A percentile compares a stretch with the other conserved stretches of the same genome.
Evolutionary conservation across 2,797 vertebrate genomes (phyloP).

Genomic region (Prionace glauca): DNA sequence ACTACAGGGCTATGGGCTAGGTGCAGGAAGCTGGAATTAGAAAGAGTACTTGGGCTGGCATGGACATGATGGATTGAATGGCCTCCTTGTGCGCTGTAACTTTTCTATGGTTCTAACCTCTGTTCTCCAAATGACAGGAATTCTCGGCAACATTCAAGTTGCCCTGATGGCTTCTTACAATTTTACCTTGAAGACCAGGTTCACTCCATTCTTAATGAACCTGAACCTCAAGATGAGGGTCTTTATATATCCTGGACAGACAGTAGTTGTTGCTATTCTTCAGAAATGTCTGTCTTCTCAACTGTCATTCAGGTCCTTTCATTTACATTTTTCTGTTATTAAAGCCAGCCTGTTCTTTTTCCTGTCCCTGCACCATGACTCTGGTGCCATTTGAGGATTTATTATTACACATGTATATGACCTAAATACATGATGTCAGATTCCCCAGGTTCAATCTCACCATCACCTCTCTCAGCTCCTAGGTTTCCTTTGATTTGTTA

Average conservation of each 20-base stretch:
- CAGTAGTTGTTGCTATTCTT: background rate
- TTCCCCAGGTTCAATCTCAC: background rate
- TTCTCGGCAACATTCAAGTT: background rate
- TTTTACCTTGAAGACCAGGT: background rate
- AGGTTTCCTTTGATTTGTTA: too few relatives aligned
- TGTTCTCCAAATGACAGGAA: background rate
- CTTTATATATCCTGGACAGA: background rate
- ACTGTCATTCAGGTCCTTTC: background rate
- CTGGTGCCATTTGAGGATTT: background rate
- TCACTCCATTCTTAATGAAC: background rate
- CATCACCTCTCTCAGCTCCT: background rate
- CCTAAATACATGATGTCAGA: background rate
- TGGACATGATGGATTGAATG: too few relatives aligned
- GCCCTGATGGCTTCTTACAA: background rate
- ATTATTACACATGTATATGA: background rate
- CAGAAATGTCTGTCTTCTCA: background rate
- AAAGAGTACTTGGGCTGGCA: too few relatives aligned
- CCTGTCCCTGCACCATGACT: background rate
- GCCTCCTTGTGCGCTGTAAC: too few relatives aligned
- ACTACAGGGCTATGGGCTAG: too few relatives aligned
- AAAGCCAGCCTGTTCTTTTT: background rate
- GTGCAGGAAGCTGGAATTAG: too few relatives aligned
- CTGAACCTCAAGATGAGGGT: background rate
- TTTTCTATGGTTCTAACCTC: too few relatives aligned
- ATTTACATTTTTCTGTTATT: background rate